A percentile compares a stretch with the other conserved stretches of the same genome.
phyloP scores from a whole-genome alignment of 2,888 invertebrate species.

The Dendrolimus pini region DNA sequence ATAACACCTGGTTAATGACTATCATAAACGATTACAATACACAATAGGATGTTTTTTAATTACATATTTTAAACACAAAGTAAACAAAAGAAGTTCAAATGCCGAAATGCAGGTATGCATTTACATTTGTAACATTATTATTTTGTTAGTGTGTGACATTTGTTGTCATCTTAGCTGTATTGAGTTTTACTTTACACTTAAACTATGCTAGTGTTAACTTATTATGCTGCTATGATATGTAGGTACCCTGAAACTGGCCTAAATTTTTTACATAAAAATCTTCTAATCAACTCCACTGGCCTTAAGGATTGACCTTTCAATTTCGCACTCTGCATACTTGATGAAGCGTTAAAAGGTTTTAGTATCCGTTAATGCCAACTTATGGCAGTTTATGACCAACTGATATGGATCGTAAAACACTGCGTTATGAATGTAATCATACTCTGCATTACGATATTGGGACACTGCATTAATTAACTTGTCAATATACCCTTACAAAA shows the following conservation, averaged over 20 bases:
- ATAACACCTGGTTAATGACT: too few species aligned
- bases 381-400: constrained; percentile 28
- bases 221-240: too few species aligned
- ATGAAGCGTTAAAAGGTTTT: constrained; percentile 15
- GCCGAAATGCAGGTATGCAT: too few species aligned
- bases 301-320: neutral
- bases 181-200: too few species aligned
- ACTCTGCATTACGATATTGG: constrained; percentile 12
- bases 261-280: neutral
- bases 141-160: too few species aligned
- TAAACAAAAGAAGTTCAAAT: too few species aligned
- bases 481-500: neutral
- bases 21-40: too few species aligned
- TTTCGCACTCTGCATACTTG: neutral
- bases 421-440: constrained; percentile 25
- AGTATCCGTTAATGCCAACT: constrained; percentile 31
- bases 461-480: constrained; percentile 4
- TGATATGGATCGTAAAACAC: constrained; percentile 26
- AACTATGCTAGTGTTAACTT: too few species aligned
- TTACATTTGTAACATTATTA: too few species aligned
- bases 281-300: neutral
- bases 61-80: too few species aligned
- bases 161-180: too few species aligned
- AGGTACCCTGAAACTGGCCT: neutral
- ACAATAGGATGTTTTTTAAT: too few species aligned